Percentiles rank a stretch among this genome's conserved stretches.
phyloP scores from a whole-genome alignment of 2,113 vertebrate genomes.

The Nannobrachium achirus region DNA sequence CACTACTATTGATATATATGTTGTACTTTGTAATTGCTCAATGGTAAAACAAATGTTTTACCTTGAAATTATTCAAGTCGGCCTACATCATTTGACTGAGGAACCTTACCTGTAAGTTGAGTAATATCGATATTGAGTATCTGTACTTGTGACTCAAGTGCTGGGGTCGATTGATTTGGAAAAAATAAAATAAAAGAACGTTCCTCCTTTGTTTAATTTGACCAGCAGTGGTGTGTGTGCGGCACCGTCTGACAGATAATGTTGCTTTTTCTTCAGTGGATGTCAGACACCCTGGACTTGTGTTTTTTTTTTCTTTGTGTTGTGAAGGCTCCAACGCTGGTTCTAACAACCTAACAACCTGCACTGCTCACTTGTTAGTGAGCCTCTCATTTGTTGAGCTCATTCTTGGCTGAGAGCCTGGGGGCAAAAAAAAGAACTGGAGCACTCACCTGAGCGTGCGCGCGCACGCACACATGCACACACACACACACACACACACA shows the following conservation, averaged over 20 bases:
- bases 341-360: conserved; percentile 23
- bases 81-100: neutral
- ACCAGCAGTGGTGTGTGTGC: conserved; percentile 4
- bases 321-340: conserved; percentile 3
- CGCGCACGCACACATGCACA: conserved; percentile 22
- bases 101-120: neutral
- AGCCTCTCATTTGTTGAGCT: conserved; percentile 47
- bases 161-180: too few relatives aligned
- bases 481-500: neutral
- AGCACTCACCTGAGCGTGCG: conserved; percentile 36
- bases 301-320: neutral
- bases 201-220: too few relatives aligned
- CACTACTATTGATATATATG: too few relatives aligned
- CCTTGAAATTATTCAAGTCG: too few relatives aligned
- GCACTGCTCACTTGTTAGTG: conserved; percentile 52
- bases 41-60: too few relatives aligned
- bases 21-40: too few relatives aligned
- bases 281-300: neutral
- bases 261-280: neutral
- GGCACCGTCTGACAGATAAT: neutral
- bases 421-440: conserved; percentile 34
- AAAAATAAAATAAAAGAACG: too few relatives aligned
- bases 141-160: too few relatives aligned
- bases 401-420: conserved; percentile 39
- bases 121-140: too few relatives aligned